phyloP scores from a whole-genome alignment of 2,797 vertebrate genomes.

The Apogon talboti region DNA sequence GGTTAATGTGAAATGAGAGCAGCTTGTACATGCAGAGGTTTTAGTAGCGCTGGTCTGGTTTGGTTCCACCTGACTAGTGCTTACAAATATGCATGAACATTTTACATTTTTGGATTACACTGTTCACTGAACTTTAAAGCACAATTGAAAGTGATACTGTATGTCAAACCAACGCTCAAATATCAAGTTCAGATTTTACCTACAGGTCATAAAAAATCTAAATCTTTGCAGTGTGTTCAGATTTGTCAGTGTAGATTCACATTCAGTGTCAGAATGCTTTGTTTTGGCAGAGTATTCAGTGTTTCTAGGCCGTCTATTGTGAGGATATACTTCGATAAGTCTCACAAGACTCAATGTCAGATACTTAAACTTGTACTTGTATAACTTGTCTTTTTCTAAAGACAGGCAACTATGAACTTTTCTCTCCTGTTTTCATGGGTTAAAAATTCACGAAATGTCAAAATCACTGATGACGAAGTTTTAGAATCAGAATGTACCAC shows the following conservation, averaged over 20 bases:
- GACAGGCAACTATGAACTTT: conserved; percentile 40
- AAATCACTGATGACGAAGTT: conserved; percentile 19
- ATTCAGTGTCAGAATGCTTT: conserved; percentile 21
- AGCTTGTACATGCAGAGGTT: conserved; percentile 15
- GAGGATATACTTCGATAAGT: neutral
- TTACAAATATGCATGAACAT: too few relatives aligned
- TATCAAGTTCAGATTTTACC: too few relatives aligned
- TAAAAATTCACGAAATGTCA: conserved; percentile 8
- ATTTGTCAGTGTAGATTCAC: neutral
- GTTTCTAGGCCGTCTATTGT: conserved; percentile 24
- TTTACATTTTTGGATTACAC: too few relatives aligned
- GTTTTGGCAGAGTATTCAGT: conserved; percentile 2
- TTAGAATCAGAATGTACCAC: conserved; percentile 54
- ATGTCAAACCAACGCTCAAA: too few relatives aligned
- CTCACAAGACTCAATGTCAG: neutral
- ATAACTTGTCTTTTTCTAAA: conserved; percentile 14
- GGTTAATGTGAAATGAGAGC: neutral
- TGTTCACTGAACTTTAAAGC: too few relatives aligned
- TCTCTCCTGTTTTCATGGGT: conserved; percentile 35
- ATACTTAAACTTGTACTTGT: conserved; percentile 12
- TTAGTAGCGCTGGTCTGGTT: neutral
- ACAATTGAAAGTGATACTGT: too few relatives aligned
- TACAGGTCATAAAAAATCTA: too few relatives aligned
- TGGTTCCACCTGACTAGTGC: too few relatives aligned
- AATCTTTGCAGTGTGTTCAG: too few relatives aligned